Base-by-base conservation (phyloP, 23 tunicate genomes). In the Oikopleura albicans region DNA sequence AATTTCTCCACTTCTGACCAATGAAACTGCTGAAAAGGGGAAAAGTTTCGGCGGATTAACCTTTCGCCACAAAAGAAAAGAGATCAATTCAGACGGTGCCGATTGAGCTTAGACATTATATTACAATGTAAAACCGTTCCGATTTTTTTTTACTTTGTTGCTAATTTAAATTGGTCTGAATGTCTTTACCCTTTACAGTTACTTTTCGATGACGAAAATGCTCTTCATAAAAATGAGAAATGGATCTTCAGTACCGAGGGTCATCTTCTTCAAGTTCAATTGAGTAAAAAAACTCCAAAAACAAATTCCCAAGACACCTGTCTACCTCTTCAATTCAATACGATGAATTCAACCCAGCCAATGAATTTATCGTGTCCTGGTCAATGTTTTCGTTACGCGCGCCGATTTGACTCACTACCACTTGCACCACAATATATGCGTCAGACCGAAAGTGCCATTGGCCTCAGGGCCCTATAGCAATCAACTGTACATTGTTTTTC, bases 161-260 rank as follows among this genome's bases (percentile, higher is more conserved):
- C n/a, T n/a, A n/a, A n/a, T n/a, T n/a, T n/a, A n/a, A n/a, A n/a
- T n/a, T n/a, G n/a, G n/a, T n/a, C n/a, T n/a, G n/a, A 8, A 49
- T 49, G 16, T 49, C 59, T 49, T 8, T 8, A 49, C 8, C 22
- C 59, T 22, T 49, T 49, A 8, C 22, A 49, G 59, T 22, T 49
- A 8, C 59, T 92, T 40, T 92, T 92, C 40, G 97, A 92, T 75
- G 86, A 86, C 71, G 97, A 92, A 85, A 92, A 92, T 40, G 93
- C 97, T 0, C 88, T 92, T 39, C 89, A 92, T 84, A 83, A 75
- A 75, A 39, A 75, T 34, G 85, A 88, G 2, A 40, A 76, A n/a
- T 87, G 83, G 41, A 84, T 92, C 1, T 92, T 92, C 86, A 89
- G 90, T n/a, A 92, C 97, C 0, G 97, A 92, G 75, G 97, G 97